Base-by-base conservation (phyloP, 1,140 invertebrate genomes). In the Ceratoteleas bidentatus region DNA sequence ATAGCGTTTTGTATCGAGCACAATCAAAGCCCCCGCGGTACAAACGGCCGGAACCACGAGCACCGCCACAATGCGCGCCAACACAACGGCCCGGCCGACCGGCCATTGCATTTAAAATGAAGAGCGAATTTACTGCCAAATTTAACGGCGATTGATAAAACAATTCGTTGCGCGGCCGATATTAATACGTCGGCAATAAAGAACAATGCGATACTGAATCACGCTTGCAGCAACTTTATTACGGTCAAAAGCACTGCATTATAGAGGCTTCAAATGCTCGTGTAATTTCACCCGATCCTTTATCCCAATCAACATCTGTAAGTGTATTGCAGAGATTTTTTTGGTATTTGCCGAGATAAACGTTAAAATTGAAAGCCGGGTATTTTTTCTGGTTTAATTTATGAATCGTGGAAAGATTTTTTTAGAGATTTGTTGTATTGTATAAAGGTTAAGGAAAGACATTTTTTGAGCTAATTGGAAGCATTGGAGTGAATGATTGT, bases 21-120 rank as follows among this genome's bases (percentile, higher is more conserved):
- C 38, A 66, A 45, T 54, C 52, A 14, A 64, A 50, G 15, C 15
- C 2, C 34, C 47, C 33, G 47, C 13, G 53, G 15, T 53, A 40
- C 61, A 64, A 64, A 40, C 61, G 53, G 40, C 49, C 15, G 61
- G 34, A 64, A 53, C 49, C 34, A 53, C 40, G 49, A 53, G 43
- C 61, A 54, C 54, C 54, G 6, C 61, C 50, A 43, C 50, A 65
- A 54, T 53, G 61, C 13, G 10, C n/a, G n/a, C n/a, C n/a, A n/a
- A 40, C 60, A 24, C 33, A 33, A 54, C 34, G 49, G 14, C 15
- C 7, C 10, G 11, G 5, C 34, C 47, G 11, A 64, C 47, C 34
- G 10, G 36, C 8, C 61, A 53, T 65, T 65, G 34, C 38, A 65
- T 53, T 65, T 65, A 65, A 65, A 53, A 65, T 65, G 61, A 64